Conservation (phyloP, 2,888 invertebrate genomes). For the Mythimna ferrago region DNA sequence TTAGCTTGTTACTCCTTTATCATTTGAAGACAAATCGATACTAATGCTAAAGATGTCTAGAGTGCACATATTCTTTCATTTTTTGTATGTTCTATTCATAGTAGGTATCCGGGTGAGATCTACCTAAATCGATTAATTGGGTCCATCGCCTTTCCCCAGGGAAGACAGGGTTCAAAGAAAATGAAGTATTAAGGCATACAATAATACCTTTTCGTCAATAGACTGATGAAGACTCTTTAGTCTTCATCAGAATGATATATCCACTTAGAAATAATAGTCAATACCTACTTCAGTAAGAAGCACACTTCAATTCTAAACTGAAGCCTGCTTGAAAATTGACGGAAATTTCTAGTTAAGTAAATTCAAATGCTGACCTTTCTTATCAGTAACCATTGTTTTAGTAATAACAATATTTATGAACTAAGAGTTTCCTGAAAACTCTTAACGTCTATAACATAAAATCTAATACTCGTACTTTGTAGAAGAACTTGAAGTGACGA, state of each 20-base stretch:
- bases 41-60: not conserved
- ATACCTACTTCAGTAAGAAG: not conserved
- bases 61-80: too few species aligned
- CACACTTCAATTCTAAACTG: not conserved
- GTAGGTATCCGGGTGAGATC: not conserved
- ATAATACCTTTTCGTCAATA: not conserved
- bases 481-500: not conserved
- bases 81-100: not conserved
- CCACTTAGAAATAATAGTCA: conserved; percentile 3
- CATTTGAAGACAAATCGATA: not conserved
- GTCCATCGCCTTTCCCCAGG: too few species aligned
- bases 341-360: not conserved
- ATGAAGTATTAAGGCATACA: not conserved
- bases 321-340: not conserved
- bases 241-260: not conserved
- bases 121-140: not conserved
- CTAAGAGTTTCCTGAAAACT: conserved; percentile 19
- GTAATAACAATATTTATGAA: conserved; percentile 22
- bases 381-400: not conserved
- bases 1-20: not conserved
- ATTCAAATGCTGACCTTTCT: conserved; percentile 24
- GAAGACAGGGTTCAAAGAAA: not conserved
- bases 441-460: not conserved
- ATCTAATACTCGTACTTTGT: conserved; percentile 8
- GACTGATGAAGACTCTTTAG: not conserved